A percentile compares a stretch with the other conserved stretches of the same genome.
Evolutionary conservation across 64 coral and sea anemone species (phyloP).

Genomic region (Pachyseris speciosa): DNA sequence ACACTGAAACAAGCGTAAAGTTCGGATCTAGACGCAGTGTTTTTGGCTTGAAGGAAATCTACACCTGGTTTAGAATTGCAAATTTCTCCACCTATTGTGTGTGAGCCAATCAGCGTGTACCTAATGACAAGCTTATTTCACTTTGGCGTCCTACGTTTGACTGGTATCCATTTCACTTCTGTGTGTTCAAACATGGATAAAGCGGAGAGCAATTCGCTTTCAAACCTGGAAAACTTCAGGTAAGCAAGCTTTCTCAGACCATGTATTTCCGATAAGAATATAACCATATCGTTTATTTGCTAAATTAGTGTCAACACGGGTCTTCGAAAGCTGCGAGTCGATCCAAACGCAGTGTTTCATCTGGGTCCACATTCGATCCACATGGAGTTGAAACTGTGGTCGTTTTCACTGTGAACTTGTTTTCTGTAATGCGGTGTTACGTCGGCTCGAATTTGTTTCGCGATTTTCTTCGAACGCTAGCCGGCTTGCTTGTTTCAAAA

Average conservation of each 20-base stretch:
- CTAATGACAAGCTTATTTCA: neutral
- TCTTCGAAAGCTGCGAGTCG: neutral
- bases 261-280: neutral
- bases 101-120: slow-evolving; percentile 23
- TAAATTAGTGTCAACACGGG: neutral
- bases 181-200: slow-evolving; percentile 55
- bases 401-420: neutral
- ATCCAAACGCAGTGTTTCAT: neutral
- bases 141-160: neutral
- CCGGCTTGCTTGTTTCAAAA: neutral
- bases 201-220: slow-evolving; percentile 5
- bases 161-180: slow-evolving; percentile 12
- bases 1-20: neutral
- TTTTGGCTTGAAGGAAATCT: neutral
- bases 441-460: neutral
- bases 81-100: slow-evolving; percentile 2
- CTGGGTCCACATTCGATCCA: neutral
- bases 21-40: neutral
- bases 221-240: slow-evolving; percentile 31
- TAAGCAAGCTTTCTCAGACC: neutral
- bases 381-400: neutral
- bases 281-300: neutral
- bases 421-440: neutral
- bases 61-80: slow-evolving; percentile 44
- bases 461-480: neutral